Conservation (phyloP, 2,888 invertebrate species). For the Phortica magna region DNA sequence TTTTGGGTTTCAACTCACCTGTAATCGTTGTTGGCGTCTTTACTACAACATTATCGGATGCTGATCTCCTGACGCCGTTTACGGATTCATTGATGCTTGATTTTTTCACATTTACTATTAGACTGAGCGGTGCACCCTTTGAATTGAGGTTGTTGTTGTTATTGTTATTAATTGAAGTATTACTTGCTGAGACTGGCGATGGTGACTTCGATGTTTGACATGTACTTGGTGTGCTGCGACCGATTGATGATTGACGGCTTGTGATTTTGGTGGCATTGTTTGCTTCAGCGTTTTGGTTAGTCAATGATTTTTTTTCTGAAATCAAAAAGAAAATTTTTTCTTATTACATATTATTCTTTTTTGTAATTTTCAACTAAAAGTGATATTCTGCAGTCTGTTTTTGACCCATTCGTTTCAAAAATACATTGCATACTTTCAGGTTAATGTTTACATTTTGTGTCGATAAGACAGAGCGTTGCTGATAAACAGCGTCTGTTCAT, state of each 20-base stretch:
- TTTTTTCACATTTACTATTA: neutral
- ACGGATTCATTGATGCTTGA: neutral
- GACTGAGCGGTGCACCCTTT: neutral
- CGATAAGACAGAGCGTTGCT: neutral
- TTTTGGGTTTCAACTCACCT: neutral
- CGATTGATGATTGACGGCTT: neutral
- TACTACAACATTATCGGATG: neutral
- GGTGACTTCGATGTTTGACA: neutral
- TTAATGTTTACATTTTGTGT: neutral
- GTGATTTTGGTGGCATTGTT: neutral
- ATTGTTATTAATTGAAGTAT: neutral
- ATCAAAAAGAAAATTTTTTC: conserved; percentile 16
- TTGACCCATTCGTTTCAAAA: too few relatives aligned
- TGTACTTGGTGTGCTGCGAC: neutral
- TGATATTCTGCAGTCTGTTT: too few relatives aligned
- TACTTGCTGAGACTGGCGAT: neutral
- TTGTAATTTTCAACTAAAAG: too few relatives aligned
- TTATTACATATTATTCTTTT: neutral
- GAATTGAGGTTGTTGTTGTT: conserved; percentile 4
- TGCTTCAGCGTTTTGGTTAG: neutral
- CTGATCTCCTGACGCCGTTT: neutral
- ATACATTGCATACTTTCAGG: too few relatives aligned
- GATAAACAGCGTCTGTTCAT: neutral
- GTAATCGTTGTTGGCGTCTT: neutral
- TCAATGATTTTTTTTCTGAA: neutral